These are phyloP conservation scores for Phasia obesa DNA, from an alignment of 2,888 invertebrate species.

Conservation along the genomic window DNA sequence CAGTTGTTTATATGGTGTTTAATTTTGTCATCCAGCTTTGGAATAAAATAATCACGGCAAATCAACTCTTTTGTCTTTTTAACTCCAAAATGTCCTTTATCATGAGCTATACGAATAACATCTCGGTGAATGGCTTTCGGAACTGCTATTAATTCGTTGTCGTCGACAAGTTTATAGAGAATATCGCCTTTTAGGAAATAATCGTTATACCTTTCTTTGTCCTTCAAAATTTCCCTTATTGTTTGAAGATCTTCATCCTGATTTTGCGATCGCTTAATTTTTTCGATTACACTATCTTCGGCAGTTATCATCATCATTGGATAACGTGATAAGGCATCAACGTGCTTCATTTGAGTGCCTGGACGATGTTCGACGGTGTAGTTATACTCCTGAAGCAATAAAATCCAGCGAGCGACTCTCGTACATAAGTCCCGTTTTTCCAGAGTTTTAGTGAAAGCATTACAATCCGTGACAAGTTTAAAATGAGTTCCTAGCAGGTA, in stretches of 20 bases:
- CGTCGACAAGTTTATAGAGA: no score
- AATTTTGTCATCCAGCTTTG: slow-evolving; percentile 60
- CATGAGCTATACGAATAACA: slow-evolving; percentile 50
- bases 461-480: slow-evolving; percentile 63
- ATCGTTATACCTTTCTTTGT: no score
- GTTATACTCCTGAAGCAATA: slow-evolving; percentile 72
- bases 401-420: slow-evolving; percentile 71
- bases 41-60: slow-evolving; percentile 52
- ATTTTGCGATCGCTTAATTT: slow-evolving; percentile 57
- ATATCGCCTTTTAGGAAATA: no score
- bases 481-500: slow-evolving; percentile 63
- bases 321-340: slow-evolving; percentile 68
- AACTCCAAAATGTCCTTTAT: slow-evolving; percentile 45
- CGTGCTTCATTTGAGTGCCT: slow-evolving; percentile 62
- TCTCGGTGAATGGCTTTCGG: slow-evolving; percentile 51
- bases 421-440: slow-evolving; percentile 65
- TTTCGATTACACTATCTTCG: slow-evolving; percentile 34
- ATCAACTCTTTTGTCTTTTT: slow-evolving; percentile 63
- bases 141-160: no score
- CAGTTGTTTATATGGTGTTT: slow-evolving; percentile 52
- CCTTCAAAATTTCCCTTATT: no score
- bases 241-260: slow-evolving; percentile 54
- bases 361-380: slow-evolving; percentile 72
- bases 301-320: slow-evolving; percentile 48
- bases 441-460: slow-evolving; percentile 67